Conservation (phyloP, 2,797 vertebrate genomes). For the Macroramphosus scolopax region DNA sequence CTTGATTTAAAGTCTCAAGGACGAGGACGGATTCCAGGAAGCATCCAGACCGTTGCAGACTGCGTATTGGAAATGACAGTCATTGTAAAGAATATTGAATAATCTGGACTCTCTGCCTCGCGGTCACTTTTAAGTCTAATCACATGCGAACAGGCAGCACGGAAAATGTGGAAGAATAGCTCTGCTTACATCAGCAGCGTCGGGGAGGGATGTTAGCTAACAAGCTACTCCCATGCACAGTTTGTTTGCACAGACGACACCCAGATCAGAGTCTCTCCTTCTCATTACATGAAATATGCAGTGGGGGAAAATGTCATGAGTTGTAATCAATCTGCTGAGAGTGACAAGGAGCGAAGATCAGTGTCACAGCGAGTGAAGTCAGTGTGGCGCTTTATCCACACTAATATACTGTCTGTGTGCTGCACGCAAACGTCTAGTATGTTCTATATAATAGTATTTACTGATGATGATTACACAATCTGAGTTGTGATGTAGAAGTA, state of each 20-base stretch:
- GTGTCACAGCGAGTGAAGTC: constrained; percentile 37
- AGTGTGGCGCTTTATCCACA: background rate
- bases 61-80: constrained; percentile 31
- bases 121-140: constrained; percentile 46
- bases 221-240: constrained; percentile 57
- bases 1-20: constrained; percentile 19
- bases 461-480: too few relatives aligned
- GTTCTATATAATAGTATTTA: too few relatives aligned
- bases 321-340: constrained; percentile 55
- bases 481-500: too few relatives aligned
- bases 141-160: constrained; percentile 37
- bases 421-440: too few relatives aligned
- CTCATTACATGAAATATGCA: constrained; percentile 70
- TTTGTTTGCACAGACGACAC: constrained; percentile 72
- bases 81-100: constrained; percentile 41
- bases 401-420: too few relatives aligned
- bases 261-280: constrained; percentile 66
- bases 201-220: constrained; percentile 59
- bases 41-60: too few relatives aligned
- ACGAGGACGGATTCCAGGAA: constrained; percentile 5
- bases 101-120: constrained; percentile 47
- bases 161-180: constrained; percentile 50
- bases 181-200: constrained; percentile 63
- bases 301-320: constrained; percentile 61
- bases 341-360: constrained; percentile 47